Evolutionary conservation across 2,888 invertebrate species (phyloP), one percentile per base, ranked within the genome.

Genomic region (Gari tellinella): DNA sequence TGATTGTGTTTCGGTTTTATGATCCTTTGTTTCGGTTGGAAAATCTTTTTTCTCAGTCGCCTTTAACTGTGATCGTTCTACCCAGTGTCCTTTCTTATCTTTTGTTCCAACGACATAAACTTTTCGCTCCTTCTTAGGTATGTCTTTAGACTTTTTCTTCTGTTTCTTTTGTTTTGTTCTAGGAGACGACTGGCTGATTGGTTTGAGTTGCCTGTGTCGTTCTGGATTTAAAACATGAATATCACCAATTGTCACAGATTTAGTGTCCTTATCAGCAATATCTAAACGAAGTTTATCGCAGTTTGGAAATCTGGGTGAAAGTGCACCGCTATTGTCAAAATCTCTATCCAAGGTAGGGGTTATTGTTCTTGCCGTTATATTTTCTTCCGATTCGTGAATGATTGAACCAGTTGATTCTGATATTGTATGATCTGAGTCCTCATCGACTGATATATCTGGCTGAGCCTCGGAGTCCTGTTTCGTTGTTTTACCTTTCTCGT

Each of bases 61-160:
- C 7, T 17, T 21, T 4, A 19, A 14, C 4, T 49, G 17, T 2
- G 51, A 51, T 51, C n/a, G 15, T 15, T 51, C 25, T 3, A 49
- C 57, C 65, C 69, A 60, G 12, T 69, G 60, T 17, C 61, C 56
- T 41, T 60, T 60, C 5, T 14, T 45, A 10, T 74, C 74, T 26
- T 61, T 74, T 25, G 74, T 65, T 25, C 65, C 68, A 61, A 68
- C 74, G 21, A 61, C 43, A 37, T 68, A 60, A 45, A 57, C 15
- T 4, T 43, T 19, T 43, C 12, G 4, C 7, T 43, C 43, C 4
- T 4, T 14, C 12, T 43, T 43, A 17, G 3, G 17, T 43, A 5
- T 43, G 25, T 25, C n/a, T 17, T 43, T 45, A 26, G 15, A 7
- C 31, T 17, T 57, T 37, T 26, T 31, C 26, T 17, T 61, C 0